Base-by-base conservation (phyloP, 2,797 vertebrate species). In the Chromobotia macracanthus region DNA sequence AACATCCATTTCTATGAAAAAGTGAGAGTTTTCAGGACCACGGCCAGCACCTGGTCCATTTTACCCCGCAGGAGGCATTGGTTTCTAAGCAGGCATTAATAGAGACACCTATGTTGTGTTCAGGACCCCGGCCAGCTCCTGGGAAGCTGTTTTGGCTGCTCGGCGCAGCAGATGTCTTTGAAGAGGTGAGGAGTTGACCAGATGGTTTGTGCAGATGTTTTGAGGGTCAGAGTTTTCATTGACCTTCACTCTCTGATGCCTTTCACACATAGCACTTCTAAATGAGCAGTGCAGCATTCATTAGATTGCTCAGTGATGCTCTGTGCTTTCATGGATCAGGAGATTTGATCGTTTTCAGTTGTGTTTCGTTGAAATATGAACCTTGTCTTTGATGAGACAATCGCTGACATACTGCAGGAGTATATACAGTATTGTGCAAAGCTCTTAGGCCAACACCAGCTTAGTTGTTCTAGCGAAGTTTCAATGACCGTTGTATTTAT, bases 101-200 rank as follows among this genome's bases (percentile, higher is more conserved):
- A 81, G 21, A 77, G 73, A 56, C 41, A n/a, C 46, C 66, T 64
- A 13, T 53, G 68, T 77, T 66, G 41, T 58, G 61, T 77, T 80
- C 80, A 77, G 77, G 77, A 82, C 77, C 80, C 21, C 12, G 61
- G 69, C 41, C 74, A 74, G 80, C 77, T 77, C 35, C 44, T 46
- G 21, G 61, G 38, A 25, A 44, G 64, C 73, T 70, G 63, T 16
- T 56, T 41, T 72, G 69, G 69, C 68, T 69, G 75, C 65, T 44
- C 23, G 3, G 16, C 28, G 28, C 56, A 75, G 74, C 80, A 67
- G 63, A 77, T 72, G 69, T 65, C 15, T 82, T 72, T 58, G 44
- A 50, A 67, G 75, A 67, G 61, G 19, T 48, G 21, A 68, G 23
- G 18, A 58, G 51, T 46, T 58, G 35, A 38, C n/a, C 68, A 79